phyloP scores from a whole-genome alignment of 2,888 invertebrate genomes.

The Noctua pronuba region DNA sequence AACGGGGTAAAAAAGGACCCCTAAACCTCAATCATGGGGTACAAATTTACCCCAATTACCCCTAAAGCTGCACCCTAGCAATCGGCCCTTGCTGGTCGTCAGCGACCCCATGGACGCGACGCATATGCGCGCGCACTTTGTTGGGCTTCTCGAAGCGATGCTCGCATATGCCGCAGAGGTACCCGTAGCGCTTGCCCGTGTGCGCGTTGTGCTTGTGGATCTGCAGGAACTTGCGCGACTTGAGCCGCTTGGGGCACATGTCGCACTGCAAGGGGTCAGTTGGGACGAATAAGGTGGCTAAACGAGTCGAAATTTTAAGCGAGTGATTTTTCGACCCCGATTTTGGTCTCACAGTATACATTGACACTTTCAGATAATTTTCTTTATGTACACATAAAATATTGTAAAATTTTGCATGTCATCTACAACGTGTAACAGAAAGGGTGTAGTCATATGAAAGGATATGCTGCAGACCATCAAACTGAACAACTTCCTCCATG shows the following conservation, averaged over 20 bases:
- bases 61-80: conserved; percentile 79
- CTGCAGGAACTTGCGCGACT: conserved; percentile 86
- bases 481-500: no score
- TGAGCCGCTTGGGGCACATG: conserved; percentile 85
- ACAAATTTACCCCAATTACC: not conserved
- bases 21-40: not conserved
- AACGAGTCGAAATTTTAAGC: not conserved
- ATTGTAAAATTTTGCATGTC: no score
- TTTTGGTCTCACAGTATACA: no score
- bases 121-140: conserved; percentile 84
- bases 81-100: conserved; percentile 82
- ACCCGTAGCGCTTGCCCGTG: conserved; percentile 84
- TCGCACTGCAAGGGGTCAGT: conserved; percentile 78
- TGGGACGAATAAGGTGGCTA: not conserved
- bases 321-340: no score
- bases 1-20: not conserved
- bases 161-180: conserved; percentile 83
- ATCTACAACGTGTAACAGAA: no score
- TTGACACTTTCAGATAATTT: no score
- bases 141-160: conserved; percentile 87
- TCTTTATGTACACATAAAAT: no score
- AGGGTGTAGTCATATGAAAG: no score
- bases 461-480: no score
- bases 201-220: conserved; percentile 88
- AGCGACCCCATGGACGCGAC: conserved; percentile 82